These are phyloP conservation scores for Nyctibius grandis DNA, from an alignment of 2,797 vertebrate species.

Conservation along the genomic window DNA sequence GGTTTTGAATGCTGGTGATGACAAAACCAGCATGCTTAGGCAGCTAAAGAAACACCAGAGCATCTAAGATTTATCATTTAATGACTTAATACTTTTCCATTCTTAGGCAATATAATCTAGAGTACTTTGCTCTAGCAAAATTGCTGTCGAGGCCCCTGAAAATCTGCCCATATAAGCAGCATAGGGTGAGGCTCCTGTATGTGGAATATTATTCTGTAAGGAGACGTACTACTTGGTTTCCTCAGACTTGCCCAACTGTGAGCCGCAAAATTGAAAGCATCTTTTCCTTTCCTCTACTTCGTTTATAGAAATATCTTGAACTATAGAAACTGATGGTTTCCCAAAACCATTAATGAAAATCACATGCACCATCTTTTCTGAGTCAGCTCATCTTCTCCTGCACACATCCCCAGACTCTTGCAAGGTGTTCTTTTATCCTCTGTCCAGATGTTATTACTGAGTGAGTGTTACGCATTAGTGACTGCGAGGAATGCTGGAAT, in stretches of 20 bases:
- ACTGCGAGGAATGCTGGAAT: conserved; percentile 2
- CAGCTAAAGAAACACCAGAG: neutral
- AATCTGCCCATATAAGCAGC: neutral
- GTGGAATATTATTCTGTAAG: neutral
- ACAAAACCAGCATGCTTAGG: neutral
- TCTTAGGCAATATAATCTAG: neutral
- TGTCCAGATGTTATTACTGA: conserved; percentile 48
- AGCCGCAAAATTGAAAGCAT: neutral
- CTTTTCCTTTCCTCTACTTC: neutral
- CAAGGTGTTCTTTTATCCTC: conserved; percentile 14
- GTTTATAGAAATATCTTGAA: neutral
- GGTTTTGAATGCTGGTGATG: neutral
- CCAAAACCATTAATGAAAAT: neutral
- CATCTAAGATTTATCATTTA: neutral
- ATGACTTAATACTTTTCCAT: neutral
- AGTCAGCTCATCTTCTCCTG: neutral
- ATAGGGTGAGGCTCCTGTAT: neutral
- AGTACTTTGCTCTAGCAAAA: neutral
- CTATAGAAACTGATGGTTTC: neutral
- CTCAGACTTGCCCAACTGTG: neutral
- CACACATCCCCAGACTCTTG: neutral
- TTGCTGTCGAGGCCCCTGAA: neutral
- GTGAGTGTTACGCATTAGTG: neutral
- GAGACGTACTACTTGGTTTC: neutral
- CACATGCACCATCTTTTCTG: neutral